phyloP scores from a whole-genome alignment of 2,797 vertebrate species.

The Euthynnus affinis region DNA sequence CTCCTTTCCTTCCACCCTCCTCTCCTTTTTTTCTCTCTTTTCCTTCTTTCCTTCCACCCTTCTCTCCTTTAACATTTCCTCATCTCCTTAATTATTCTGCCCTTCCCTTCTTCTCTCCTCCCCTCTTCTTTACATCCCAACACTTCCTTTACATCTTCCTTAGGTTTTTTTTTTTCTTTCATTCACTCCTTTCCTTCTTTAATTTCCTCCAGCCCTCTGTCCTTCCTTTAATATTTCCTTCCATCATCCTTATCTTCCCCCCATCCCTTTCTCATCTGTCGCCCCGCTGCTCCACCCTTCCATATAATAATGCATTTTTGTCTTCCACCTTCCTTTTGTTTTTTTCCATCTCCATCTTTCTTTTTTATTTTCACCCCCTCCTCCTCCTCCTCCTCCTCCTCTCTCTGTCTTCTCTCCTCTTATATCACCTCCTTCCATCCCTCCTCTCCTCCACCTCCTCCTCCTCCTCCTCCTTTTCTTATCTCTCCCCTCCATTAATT shows the following conservation, averaged over 20 bases:
- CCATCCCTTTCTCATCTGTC: neutral
- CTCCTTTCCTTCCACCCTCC: neutral
- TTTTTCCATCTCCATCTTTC: slow-evolving; percentile 38
- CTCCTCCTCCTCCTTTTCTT: slow-evolving; percentile 58
- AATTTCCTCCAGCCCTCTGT: neutral
- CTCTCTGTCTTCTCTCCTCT: slow-evolving; percentile 7
- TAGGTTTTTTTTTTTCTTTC: neutral
- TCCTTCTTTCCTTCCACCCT: neutral
- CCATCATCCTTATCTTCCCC: neutral
- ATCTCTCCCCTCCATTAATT: slow-evolving; percentile 76
- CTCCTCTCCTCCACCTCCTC: slow-evolving; percentile 20
- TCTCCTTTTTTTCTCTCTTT: neutral
- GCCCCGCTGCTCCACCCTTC: neutral
- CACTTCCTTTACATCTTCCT: neutral
- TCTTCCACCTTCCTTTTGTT: slow-evolving; percentile 23
- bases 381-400: neutral
- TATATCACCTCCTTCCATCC: slow-evolving; percentile 26
- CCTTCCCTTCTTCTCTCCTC: neutral
- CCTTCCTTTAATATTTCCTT: neutral
- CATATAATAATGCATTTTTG: neutral
- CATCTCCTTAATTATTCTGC: neutral
- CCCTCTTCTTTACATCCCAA: no score
- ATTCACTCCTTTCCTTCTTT: neutral
- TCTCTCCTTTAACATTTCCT: neutral
- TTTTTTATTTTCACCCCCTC: slow-evolving; percentile 1